Conservation (phyloP, 1,140 invertebrate genomes). For the Megathymus violae region DNA sequence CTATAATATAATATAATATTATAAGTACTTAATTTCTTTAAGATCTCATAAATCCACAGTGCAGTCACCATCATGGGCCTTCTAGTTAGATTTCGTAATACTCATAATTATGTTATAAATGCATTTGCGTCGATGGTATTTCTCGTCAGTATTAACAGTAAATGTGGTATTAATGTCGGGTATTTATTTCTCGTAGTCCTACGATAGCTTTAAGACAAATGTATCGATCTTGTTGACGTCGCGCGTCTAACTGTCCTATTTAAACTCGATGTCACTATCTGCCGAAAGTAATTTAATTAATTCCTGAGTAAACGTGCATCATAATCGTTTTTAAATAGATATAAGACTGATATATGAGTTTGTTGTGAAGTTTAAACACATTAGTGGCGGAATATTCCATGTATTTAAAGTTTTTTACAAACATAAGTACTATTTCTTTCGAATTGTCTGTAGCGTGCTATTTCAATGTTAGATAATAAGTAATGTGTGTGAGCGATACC, state of each 20-base stretch:
- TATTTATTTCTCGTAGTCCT: constrained; percentile 60
- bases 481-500: constrained; percentile 20
- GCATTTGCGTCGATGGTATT: constrained; percentile 40
- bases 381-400: constrained; percentile 34
- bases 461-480: constrained; percentile 51
- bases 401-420: constrained; percentile 53
- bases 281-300: constrained; percentile 5
- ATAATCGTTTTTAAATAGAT: constrained; percentile 59
- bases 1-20: neutral
- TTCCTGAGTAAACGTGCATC: constrained; percentile 23
- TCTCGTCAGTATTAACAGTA: constrained; percentile 76
- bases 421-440: constrained; percentile 61
- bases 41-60: neutral
- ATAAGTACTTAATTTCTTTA: neutral
- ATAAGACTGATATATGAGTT: constrained; percentile 78
- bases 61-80: constrained; percentile 36
- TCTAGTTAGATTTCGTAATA: constrained; percentile 40
- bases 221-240: constrained; percentile 60
- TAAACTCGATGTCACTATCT: constrained; percentile 9
- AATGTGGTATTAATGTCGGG: constrained; percentile 61
- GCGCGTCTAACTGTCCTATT: constrained; percentile 11
- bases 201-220: constrained; percentile 51
- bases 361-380: constrained; percentile 44
- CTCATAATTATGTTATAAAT: neutral
- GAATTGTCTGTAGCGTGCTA: constrained; percentile 50